phyloP scores from a whole-genome alignment of 1,140 invertebrate genomes.

The Bombus turneri region DNA sequence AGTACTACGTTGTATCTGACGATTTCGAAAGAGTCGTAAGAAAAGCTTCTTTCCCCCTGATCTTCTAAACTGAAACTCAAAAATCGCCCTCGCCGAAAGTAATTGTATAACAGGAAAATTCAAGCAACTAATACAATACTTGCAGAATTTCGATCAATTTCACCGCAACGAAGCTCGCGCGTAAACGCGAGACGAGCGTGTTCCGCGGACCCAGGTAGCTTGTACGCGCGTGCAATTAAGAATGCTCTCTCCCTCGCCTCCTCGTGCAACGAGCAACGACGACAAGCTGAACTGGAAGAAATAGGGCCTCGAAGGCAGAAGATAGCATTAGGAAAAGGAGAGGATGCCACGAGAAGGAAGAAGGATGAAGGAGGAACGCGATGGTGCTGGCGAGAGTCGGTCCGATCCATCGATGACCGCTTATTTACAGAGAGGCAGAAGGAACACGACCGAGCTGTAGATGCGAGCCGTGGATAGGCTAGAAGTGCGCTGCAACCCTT shows the following conservation, averaged over 20 bases:
- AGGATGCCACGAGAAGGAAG: neutral
- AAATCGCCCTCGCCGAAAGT: too few relatives aligned
- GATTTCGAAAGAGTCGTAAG: too few relatives aligned
- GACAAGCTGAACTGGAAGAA: constrained; percentile 20
- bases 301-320: constrained; percentile 40
- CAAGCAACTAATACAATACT: too few relatives aligned
- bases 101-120: neutral
- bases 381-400: constrained; percentile 27
- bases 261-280: constrained; percentile 1
- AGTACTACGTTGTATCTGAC: too few relatives aligned
- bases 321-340: constrained; percentile 47
- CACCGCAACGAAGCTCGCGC: constrained; percentile 24
- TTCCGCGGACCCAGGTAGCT: constrained; percentile 49
- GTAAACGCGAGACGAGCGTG: constrained; percentile 22
- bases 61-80: too few relatives aligned
- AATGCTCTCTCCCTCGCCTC: constrained; percentile 18
- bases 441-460: constrained; percentile 69
- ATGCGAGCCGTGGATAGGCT: constrained; percentile 72
- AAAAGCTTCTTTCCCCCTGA: too few relatives aligned
- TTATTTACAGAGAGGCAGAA: constrained; percentile 75
- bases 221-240: constrained; percentile 64
- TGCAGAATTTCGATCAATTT: neutral
- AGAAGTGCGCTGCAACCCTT: constrained; percentile 68
- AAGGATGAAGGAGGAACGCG: neutral
- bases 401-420: constrained; percentile 76